These are phyloP conservation scores for Reticulitermes lucifugus DNA, from an alignment of 2,888 invertebrate genomes.

Conservation along the genomic window DNA sequence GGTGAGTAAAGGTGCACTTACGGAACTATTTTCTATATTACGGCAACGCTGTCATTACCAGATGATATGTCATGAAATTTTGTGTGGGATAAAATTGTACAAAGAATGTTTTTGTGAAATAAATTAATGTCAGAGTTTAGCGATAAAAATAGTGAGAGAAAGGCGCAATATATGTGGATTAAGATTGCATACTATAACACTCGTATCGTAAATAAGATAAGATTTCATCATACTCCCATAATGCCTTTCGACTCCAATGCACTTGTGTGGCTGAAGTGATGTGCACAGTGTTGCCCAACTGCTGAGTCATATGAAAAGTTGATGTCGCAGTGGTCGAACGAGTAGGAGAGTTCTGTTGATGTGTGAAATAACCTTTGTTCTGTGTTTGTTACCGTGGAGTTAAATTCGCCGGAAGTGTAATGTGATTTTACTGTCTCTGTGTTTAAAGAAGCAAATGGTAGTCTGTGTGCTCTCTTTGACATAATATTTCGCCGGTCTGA, in stretches of 20 bases:
- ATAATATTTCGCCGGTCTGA: slow-evolving; percentile 19
- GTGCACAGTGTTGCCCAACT: slow-evolving; percentile 45
- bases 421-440: neutral
- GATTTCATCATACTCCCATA: slow-evolving; percentile 44
- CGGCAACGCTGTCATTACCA: slow-evolving; percentile 37
- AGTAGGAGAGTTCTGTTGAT: too few species aligned
- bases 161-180: neutral
- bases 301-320: slow-evolving; percentile 46
- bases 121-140: neutral
- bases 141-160: neutral
- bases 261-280: neutral
- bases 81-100: neutral
- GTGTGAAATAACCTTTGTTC: slow-evolving; percentile 11
- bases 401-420: slow-evolving; percentile 3
- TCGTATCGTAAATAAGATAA: neutral
- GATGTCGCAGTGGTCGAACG: neutral
- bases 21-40: slow-evolving; percentile 43
- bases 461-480: neutral
- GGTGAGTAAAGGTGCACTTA: slow-evolving; percentile 45
- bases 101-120: neutral
- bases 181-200: neutral
- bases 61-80: neutral
- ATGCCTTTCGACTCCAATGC: slow-evolving; percentile 6
- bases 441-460: neutral
- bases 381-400: neutral